Evolutionary conservation across 2,888 invertebrate species (phyloP).

Genomic region (Limnephilus auricula): DNA sequence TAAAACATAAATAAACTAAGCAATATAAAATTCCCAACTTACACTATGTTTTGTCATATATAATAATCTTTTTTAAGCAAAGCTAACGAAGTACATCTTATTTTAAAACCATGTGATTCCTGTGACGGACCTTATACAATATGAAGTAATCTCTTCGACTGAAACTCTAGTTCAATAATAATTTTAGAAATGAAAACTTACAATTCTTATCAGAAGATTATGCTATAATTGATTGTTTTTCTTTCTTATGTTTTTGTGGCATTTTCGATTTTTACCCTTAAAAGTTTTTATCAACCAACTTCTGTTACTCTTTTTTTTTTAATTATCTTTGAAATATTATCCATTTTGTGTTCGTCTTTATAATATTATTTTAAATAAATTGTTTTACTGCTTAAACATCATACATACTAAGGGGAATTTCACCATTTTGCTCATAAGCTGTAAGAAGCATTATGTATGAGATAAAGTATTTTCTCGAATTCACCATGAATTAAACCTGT

Average conservation of each 20-base stretch:
- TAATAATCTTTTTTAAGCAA: too few relatives aligned
- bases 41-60: too few relatives aligned
- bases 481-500: too few relatives aligned
- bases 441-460: too few relatives aligned
- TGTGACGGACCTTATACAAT: background rate
- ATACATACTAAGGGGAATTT: too few relatives aligned
- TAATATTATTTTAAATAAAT: background rate
- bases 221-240: background rate
- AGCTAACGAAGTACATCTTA: too few relatives aligned
- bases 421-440: too few relatives aligned
- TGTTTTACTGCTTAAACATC: too few relatives aligned
- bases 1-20: too few relatives aligned
- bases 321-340: background rate
- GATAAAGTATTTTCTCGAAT: too few relatives aligned
- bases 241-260: background rate
- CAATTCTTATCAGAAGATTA: background rate
- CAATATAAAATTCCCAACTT: too few relatives aligned
- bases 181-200: background rate
- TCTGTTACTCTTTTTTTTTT: background rate
- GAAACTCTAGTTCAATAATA: background rate
- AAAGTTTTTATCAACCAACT: background rate
- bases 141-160: background rate
- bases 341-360: background rate
- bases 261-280: background rate
- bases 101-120: too few relatives aligned